These are phyloP conservation scores for Acanthacorydalis orientalis DNA, from an alignment of 2,888 invertebrate genomes.

Conservation along the genomic window DNA sequence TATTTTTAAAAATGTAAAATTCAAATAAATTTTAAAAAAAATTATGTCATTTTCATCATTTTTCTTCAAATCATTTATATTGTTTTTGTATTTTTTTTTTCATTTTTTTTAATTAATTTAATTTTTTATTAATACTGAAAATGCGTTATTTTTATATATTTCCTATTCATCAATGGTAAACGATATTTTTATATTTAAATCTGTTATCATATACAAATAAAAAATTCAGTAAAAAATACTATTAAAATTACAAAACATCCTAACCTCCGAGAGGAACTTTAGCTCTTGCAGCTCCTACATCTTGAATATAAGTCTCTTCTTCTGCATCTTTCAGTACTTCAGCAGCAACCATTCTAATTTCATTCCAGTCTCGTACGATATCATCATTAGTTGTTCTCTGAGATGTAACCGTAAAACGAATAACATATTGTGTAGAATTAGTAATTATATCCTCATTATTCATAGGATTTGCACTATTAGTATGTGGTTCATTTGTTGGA, in stretches of 20 bases:
- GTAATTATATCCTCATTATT: no score
- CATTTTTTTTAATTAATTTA: no score
- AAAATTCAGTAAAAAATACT: no score
- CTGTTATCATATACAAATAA: no score
- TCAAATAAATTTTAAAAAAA: no score
- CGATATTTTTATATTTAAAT: neutral
- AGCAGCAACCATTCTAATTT: conserved; percentile 56
- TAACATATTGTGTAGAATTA: conserved; percentile 51
- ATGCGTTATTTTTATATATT: neutral
- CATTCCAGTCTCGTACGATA: conserved; percentile 73
- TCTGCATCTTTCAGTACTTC: conserved; percentile 50
- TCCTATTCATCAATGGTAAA: neutral
- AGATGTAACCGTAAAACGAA: conserved; percentile 88
- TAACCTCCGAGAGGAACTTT: conserved; percentile 63
- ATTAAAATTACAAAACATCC: neutral
- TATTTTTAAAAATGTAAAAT: no score
- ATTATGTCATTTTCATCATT: no score
- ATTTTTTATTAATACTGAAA: no score
- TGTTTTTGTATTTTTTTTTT: no score
- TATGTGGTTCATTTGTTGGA: conserved; percentile 43
- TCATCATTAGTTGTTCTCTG: conserved; percentile 64
- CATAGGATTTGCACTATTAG: no score
- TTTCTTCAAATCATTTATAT: no score
- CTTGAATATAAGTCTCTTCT: conserved; percentile 17
- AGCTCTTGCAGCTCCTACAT: conserved; percentile 29